Evolutionary conservation across 1,140 invertebrate species (phyloP), one percentile per base, ranked within the genome.

Genomic region (Probaryconus sp.): DNA sequence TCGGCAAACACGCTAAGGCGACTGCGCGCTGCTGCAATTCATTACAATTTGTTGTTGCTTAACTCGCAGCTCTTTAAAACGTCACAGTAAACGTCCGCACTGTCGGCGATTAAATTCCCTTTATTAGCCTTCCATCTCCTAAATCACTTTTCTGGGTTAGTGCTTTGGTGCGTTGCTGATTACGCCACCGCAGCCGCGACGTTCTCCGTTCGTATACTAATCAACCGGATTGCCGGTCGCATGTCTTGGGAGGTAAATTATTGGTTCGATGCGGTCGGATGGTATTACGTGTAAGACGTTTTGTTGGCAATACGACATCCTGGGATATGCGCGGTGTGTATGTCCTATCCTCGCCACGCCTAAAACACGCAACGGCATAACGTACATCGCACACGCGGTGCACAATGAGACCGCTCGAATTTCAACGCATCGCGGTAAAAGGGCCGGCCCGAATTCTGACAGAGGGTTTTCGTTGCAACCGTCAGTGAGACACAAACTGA

Each of bases 391-490:
- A 35, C 31, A 42, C 21, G 35, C 16, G 13, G n/a, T 18, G 14
- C 56, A 56, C 63, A 48, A 71, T 58, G 67, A 40, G 64, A 16
- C 38, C 21, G 33, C 76, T 82, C 77, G 35, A 55, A 69, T 82
- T 82, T 79, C 77, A 48, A 9, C 30, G 26, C 48, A 40, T 70
- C 40, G 50, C 58, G 37, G 38, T 30, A 18, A 37, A 14, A 35
- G 30, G 28, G 45, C n/a, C 21, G 9, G 18, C 5, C 45, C 20
- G 24, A n/a, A 16, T 9, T 37, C 28, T 42, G 38, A 38, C 10
- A 18, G 18, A 10, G 31, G 35, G 37, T 40, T 56, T 28, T 37
- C 42, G 47, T 20, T 31, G 28, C 28, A 53, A 53, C 50, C 50
- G 35, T 24, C 50, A 53, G 76, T 82, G 79, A 81, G 72, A 35